phyloP scores from a whole-genome alignment of 2,797 vertebrate species.

The Gila robusta region DNA sequence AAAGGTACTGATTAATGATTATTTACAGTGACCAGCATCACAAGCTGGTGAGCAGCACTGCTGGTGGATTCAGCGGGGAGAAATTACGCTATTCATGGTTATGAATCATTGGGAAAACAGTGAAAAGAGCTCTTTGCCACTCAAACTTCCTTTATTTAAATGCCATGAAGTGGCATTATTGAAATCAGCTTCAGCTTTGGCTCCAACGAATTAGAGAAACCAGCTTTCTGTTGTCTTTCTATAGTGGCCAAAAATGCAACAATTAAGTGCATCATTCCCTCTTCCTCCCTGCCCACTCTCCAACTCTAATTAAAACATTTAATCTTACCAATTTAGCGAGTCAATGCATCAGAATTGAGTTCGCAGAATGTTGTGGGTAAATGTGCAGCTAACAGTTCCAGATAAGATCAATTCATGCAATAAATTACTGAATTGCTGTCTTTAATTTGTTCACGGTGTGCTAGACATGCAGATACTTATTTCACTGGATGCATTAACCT shows the following conservation, averaged over 20 bases:
- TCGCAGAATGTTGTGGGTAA: slow-evolving; percentile 33
- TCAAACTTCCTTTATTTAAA: slow-evolving; percentile 31
- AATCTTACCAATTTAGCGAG: slow-evolving; percentile 36
- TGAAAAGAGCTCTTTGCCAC: slow-evolving; percentile 2
- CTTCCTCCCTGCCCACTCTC: slow-evolving; percentile 4
- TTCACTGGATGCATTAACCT: neutral
- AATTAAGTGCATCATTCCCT: neutral
- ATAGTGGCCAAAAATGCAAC: neutral
- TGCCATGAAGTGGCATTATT: slow-evolving; percentile 28
- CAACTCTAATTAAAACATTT: slow-evolving; percentile 39
- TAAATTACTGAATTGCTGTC: slow-evolving; percentile 29
- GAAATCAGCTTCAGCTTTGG: slow-evolving; percentile 13
- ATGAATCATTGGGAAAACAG: slow-evolving; percentile 32
- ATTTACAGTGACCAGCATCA: neutral
- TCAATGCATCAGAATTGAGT: slow-evolving; percentile 28
- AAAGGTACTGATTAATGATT: neutral
- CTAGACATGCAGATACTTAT: slow-evolving; percentile 16
- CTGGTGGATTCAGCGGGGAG: neutral
- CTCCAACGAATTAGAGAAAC: slow-evolving; percentile 1
- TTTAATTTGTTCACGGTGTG: slow-evolving; percentile 20
- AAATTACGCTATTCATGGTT: neutral
- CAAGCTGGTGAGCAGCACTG: neutral
- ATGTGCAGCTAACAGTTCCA: slow-evolving; percentile 45
- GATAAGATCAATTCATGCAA: slow-evolving; percentile 48
- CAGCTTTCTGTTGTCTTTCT: slow-evolving; percentile 13